A percentile compares a stretch with the other conserved stretches of the same genome.
phyloP scores from a whole-genome alignment of 2,113 vertebrate genomes.

The Notothenia coriiceps region DNA sequence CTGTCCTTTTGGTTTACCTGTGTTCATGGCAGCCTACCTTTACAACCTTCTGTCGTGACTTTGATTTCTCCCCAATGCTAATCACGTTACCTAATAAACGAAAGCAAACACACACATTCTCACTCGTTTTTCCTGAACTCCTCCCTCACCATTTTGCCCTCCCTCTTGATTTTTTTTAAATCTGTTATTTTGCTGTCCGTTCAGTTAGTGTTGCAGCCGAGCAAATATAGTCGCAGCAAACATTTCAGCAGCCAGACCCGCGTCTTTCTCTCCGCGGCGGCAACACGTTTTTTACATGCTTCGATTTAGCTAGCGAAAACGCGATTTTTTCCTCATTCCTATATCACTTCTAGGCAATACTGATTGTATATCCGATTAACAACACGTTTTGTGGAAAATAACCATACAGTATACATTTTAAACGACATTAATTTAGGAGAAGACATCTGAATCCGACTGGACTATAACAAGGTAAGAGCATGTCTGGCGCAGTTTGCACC shows the following conservation, averaged over 20 bases:
- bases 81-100: conserved; percentile 36
- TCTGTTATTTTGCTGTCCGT: conserved; percentile 39
- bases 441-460: conserved; percentile 13
- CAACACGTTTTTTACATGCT: conserved; percentile 16
- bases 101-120: conserved; percentile 1
- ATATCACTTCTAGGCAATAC: background rate
- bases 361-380: no score
- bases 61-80: conserved; percentile 4
- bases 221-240: conserved; percentile 34
- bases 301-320: background rate
- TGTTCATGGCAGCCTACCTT: background rate
- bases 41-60: conserved; percentile 50
- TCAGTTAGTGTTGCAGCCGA: conserved; percentile 39
- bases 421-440: conserved; percentile 13
- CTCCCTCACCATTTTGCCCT: conserved; percentile 66
- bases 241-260: conserved; percentile 23
- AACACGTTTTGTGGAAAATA: conserved; percentile 23
- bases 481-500: conserved; percentile 54
- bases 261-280: conserved; percentile 21
- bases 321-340: background rate
- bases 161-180: conserved; percentile 53
- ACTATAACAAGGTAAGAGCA: conserved; percentile 62
- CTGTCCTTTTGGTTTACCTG: background rate
- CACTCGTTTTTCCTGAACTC: conserved; percentile 42
- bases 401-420: conserved; percentile 13